Percentiles rank a stretch among this genome's conserved stretches.
These are phyloP conservation scores for Lepilemur septentrionalis DNA, from an alignment of 2,797 vertebrate genomes.

Conservation along the genomic window DNA sequence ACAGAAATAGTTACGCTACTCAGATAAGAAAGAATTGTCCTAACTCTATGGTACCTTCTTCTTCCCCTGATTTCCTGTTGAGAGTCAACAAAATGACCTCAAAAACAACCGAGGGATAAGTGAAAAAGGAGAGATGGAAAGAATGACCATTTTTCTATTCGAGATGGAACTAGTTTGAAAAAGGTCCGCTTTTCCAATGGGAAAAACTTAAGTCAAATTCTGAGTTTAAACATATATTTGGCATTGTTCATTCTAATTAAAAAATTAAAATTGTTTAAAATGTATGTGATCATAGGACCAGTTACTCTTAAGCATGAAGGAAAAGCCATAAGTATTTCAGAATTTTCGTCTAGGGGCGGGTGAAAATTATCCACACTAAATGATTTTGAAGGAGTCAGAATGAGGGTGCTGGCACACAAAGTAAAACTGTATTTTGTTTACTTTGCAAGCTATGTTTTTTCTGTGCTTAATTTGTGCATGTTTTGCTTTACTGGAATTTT, in stretches of 20 bases:
- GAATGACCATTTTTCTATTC: not conserved
- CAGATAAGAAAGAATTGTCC: not conserved
- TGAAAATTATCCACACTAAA: not conserved
- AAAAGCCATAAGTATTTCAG: not conserved
- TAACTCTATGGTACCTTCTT: not conserved
- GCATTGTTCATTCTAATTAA: not conserved
- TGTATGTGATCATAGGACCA: not conserved
- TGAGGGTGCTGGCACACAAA: fast-evolving
- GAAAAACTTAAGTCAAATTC: not conserved
- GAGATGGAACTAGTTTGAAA: not conserved
- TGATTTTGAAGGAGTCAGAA: not conserved
- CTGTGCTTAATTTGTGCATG: not conserved
- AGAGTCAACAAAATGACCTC: not conserved
- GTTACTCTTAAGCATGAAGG: not conserved
- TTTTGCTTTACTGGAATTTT: not conserved
- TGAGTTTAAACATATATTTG: not conserved
- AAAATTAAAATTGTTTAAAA: not conserved
- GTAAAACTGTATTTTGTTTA: not conserved
- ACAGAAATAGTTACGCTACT: not conserved
- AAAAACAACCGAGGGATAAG: not conserved
- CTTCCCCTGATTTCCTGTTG: not conserved
- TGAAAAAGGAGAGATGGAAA: not conserved
- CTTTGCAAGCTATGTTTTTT: not conserved
- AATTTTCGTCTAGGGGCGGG: not conserved
- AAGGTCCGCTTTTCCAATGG: not conserved